A percentile compares a stretch with the other conserved stretches of the same genome.
Evolutionary conservation across 2,797 vertebrate species (phyloP).

Genomic region (Brachymystax lenok): DNA sequence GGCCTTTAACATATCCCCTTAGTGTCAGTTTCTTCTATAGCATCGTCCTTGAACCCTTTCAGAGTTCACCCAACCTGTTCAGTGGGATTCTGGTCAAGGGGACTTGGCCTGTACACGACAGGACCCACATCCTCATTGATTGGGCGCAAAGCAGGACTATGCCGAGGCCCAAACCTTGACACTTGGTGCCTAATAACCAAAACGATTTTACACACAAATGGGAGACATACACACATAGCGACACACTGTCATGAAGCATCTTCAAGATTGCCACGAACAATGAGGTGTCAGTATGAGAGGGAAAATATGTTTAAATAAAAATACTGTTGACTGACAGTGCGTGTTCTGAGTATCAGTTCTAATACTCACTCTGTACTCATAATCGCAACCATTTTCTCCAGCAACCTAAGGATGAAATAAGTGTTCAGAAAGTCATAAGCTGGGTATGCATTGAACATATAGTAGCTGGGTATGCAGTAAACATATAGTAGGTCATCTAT

Average conservation of each 20-base stretch:
- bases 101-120: neutral
- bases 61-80: neutral
- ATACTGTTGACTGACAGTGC: conserved; percentile 6
- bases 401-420: conserved; percentile 64
- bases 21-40: neutral
- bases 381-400: conserved; percentile 67
- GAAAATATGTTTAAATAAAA: neutral
- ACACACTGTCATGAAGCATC: conserved; percentile 3
- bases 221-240: neutral
- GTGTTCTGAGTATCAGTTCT: conserved; percentile 34
- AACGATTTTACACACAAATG: neutral
- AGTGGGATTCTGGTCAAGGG: conserved; percentile 1
- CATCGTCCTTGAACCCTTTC: neutral
- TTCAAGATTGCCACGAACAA: neutral
- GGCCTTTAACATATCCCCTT: neutral
- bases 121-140: neutral
- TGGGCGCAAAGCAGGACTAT: neutral
- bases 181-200: neutral
- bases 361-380: conserved; percentile 78
- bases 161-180: neutral
- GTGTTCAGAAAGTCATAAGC: conserved; percentile 21
- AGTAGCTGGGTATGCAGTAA: conserved; percentile 6
- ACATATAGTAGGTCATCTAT: neutral
- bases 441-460: conserved; percentile 4
- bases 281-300: neutral